A percentile compares a stretch with the other conserved stretches of the same genome.
Evolutionary conservation across 2,888 invertebrate genomes (phyloP).

Genomic region (Charanyca ferruginea): DNA sequence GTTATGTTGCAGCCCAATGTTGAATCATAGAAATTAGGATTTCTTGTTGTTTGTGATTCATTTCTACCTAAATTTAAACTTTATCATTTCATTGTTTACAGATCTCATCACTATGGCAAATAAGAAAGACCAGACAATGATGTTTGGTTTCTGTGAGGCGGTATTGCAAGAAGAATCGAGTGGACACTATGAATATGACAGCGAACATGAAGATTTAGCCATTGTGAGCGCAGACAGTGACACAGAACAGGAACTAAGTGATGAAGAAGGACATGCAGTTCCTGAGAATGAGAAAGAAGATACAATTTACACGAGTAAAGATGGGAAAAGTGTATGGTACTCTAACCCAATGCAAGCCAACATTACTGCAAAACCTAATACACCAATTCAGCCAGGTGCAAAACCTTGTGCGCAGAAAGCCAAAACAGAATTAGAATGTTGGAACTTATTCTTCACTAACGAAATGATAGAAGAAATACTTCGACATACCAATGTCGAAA

Average conservation of each 20-base stretch:
- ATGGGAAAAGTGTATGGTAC: constrained; percentile 21
- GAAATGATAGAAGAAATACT: constrained; percentile 33
- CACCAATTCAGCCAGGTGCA: background rate
- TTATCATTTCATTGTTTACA: constrained; percentile 5
- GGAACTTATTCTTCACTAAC: constrained; percentile 34
- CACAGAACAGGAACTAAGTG: constrained; percentile 34
- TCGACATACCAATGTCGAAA: constrained; percentile 24
- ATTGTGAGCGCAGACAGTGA: constrained; percentile 13
- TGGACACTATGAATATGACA: background rate
- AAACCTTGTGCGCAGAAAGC: constrained; percentile 25
- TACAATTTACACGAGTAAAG: constrained; percentile 12
- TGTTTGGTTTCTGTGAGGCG: constrained; percentile 25
- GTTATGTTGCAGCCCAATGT: too few species aligned
- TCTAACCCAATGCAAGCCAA: constrained; percentile 7
- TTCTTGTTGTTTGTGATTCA: too few species aligned
- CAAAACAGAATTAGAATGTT: constrained; percentile 43
- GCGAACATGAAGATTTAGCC: constrained; percentile 1
- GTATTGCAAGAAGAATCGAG: constrained; percentile 1
- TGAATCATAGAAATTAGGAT: too few species aligned
- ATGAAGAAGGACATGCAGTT: constrained; percentile 8
- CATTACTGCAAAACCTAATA: background rate
- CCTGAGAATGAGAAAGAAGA: constrained; percentile 18
- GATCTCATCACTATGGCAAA: constrained; percentile 4
- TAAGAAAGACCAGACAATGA: constrained; percentile 14
- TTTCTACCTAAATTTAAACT: background rate